A percentile compares a stretch with the other conserved stretches of the same genome.
These are phyloP conservation scores for Zapornia atra DNA, from an alignment of 2,113 vertebrate species.

Conservation along the genomic window DNA sequence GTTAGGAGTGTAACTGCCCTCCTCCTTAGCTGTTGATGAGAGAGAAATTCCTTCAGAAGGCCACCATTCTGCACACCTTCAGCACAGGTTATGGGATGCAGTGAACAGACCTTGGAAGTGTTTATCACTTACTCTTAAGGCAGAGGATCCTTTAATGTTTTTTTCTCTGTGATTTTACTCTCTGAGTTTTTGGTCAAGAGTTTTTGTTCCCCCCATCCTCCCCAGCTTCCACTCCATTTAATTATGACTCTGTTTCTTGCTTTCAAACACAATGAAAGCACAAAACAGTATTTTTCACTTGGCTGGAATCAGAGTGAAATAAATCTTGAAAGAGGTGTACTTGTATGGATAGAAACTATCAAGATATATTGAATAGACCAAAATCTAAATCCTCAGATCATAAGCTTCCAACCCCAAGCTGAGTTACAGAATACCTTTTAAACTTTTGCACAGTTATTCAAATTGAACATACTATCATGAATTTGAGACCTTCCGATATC, in stretches of 20 bases:
- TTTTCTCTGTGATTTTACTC: neutral
- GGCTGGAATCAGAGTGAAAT: neutral
- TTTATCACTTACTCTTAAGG: neutral
- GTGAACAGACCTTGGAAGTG: neutral
- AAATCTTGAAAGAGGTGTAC: neutral
- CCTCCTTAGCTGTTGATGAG: fast-evolving
- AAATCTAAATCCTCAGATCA: neutral
- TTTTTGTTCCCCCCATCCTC: fast-evolving
- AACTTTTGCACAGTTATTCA: neutral
- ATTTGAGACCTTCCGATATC: neutral
- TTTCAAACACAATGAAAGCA: neutral
- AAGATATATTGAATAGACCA: neutral
- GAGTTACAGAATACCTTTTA: neutral
- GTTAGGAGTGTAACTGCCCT: neutral
- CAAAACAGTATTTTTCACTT: neutral
- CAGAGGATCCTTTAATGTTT: too few relatives aligned
- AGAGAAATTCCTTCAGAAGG: neutral
- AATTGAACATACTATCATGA: neutral
- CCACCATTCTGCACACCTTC: neutral
- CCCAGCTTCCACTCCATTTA: neutral
- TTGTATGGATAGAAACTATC: neutral
- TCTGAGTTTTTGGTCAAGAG: neutral
- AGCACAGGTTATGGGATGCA: neutral
- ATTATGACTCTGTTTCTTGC: neutral
- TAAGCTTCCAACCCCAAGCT: neutral